Conservation (phyloP, 2,888 invertebrate genomes). For the Torymus auratus region DNA sequence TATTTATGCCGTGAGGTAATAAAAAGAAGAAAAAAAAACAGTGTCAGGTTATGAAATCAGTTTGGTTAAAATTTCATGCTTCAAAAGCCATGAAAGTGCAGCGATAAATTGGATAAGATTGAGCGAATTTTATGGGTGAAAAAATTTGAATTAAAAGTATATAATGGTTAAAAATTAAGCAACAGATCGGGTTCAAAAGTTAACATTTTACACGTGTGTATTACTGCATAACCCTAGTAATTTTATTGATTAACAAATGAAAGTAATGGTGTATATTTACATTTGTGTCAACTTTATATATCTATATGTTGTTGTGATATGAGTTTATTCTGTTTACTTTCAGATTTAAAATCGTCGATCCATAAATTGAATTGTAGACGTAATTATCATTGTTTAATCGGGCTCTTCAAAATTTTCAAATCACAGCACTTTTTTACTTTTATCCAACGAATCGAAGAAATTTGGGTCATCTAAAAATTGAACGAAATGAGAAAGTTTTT, state of each 20-base stretch:
- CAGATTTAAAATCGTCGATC: neutral
- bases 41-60: too few species aligned
- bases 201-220: conserved; percentile 26
- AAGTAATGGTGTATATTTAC: conserved; percentile 15
- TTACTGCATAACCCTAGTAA: conserved; percentile 36
- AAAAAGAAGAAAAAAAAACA: too few species aligned
- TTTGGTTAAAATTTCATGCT: too few species aligned
- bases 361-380: neutral
- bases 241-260: conserved; percentile 43
- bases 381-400: too few species aligned
- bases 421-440: too few species aligned
- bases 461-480: conserved; percentile 26
- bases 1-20: too few species aligned
- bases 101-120: too few species aligned
- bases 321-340: too few species aligned
- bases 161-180: neutral
- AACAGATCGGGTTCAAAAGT: neutral
- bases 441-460: neutral
- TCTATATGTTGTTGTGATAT: neutral
- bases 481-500: neutral
- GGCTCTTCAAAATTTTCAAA: too few species aligned
- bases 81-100: too few species aligned
- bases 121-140: too few species aligned
- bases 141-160: neutral
- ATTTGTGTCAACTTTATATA: neutral